Conservation (phyloP, 2,113 vertebrate species). For the Campylomormyrus numenius region DNA sequence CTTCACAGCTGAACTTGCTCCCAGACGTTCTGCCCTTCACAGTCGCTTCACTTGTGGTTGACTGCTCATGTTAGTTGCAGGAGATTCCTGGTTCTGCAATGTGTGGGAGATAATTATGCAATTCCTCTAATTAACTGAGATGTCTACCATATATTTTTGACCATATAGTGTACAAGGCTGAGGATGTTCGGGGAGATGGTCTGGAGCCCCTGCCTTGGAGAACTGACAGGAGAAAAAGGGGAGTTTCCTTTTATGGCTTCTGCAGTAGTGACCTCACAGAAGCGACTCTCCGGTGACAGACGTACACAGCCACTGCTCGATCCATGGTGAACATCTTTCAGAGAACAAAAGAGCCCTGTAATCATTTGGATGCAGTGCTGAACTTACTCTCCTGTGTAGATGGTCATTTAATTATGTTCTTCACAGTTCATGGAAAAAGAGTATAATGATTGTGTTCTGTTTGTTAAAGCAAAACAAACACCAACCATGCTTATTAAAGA, state of each 20-base stretch:
- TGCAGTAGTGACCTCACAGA: neutral
- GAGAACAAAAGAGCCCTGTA: neutral
- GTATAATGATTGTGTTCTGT: neutral
- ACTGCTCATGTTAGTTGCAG: neutral
- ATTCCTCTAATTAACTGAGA: neutral
- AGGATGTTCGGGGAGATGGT: neutral
- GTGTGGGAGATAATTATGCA: neutral
- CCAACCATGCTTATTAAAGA: neutral
- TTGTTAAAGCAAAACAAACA: neutral
- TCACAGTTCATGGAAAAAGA: neutral
- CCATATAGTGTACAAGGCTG: neutral
- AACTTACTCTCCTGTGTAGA: neutral
- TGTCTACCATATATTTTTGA: neutral
- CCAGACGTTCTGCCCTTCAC: neutral
- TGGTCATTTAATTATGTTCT: neutral
- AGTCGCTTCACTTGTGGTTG: neutral
- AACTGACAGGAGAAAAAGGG: neutral
- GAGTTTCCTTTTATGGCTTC: neutral
- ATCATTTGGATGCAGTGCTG: neutral
- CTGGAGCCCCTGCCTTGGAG: neutral
- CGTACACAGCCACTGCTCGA: neutral
- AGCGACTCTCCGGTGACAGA: neutral
- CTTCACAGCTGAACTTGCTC: neutral
- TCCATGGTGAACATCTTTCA: neutral
- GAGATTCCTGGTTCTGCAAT: neutral